Base-by-base conservation (phyloP, 2,113 vertebrate genomes). In the Oenanthe melanoleuca region DNA sequence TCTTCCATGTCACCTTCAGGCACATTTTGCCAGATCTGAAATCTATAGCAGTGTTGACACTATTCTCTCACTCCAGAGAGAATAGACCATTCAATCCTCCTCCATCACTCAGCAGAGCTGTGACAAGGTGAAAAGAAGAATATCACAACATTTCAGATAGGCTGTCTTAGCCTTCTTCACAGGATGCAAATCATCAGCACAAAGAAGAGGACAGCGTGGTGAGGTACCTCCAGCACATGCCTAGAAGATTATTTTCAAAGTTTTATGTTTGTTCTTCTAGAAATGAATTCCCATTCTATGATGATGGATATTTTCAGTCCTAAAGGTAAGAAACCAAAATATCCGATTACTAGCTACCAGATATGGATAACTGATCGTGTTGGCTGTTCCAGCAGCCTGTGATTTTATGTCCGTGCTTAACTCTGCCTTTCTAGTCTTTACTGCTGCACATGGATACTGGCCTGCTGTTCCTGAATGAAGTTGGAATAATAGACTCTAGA, bases 101-200 rank as follows among this genome's bases (percentile, higher is more conserved):
- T 81, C 77, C 60, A 9, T 98, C 97, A 97, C 94, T 98, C 97
- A 97, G 80, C 95, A 80, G 81, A 59, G 84, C 92, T 80, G 50
- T 98, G 97, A 98, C 98, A 98, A 97, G 96, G 96, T 77, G 95
- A 88, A 92, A 96, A 98, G 93, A 94, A 97, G 95, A 91, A 42
- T 47, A 69, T 97, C 93, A 71, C 75, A 89, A 90, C 81, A 83
- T 93, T 96, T 98, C 93, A 96, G 84, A 91, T 61, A 29, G n/a
- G 78, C 94, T 95, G 80, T 86, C 95, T 92, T 95, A 96, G 94
- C 93, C 92, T 92, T 97, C 95, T 90, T 97, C 95, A 95, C 95
- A 97, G 97, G 97, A 97, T 97, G 84, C 87, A 93, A 72, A 93
- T 84, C 92, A 93, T 98, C 97, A 97, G 89, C 53, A 2, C 70